Percentiles rank a stretch among this genome's conserved stretches.
Evolutionary conservation across 1,140 invertebrate species (phyloP).

Genomic region (Idris sp.): DNA sequence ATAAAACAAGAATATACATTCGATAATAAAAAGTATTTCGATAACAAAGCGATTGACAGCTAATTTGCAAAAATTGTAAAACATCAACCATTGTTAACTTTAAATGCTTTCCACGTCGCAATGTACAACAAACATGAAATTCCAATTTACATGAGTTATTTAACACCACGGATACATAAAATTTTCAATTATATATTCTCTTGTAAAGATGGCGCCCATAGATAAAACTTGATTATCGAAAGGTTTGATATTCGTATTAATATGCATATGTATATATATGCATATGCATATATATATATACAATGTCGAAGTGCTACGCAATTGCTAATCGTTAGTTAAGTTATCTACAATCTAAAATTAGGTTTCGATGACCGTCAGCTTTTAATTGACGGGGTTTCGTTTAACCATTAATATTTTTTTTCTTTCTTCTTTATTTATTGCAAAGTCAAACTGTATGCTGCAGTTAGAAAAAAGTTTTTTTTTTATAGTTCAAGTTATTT

Average conservation of each 20-base stretch:
- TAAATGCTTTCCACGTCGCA: slow-evolving; percentile 34
- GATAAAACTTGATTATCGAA: slow-evolving; percentile 56
- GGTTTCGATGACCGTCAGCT: slow-evolving; percentile 60
- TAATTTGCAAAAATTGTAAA: slow-evolving; percentile 11
- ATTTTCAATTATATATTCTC: slow-evolving; percentile 4
- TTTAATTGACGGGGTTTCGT: slow-evolving; percentile 39
- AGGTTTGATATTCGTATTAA: slow-evolving; percentile 52
- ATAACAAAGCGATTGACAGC: slow-evolving; percentile 6
- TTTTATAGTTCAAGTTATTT: too few species aligned
- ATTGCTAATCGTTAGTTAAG: slow-evolving; percentile 57
- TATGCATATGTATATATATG: slow-evolving; percentile 57
- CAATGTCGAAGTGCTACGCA: slow-evolving; percentile 58
- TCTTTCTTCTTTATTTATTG: slow-evolving; percentile 29
- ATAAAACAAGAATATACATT: slow-evolving; percentile 11
- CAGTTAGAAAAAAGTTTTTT: slow-evolving; percentile 30
- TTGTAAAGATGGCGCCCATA: slow-evolving; percentile 50
- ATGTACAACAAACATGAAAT: slow-evolving; percentile 26
- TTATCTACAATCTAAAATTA: slow-evolving; percentile 63
- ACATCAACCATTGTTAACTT: slow-evolving; percentile 7
- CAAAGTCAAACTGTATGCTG: slow-evolving; percentile 42
- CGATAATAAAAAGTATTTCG: slow-evolving; percentile 3
- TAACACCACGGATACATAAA: slow-evolving; percentile 1
- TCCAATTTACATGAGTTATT: slow-evolving; percentile 9
- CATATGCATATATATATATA: slow-evolving; percentile 57
- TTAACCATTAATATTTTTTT: slow-evolving; percentile 6